Conservation (phyloP, 1,140 invertebrate species). For the Ridgeia piscesae region DNA sequence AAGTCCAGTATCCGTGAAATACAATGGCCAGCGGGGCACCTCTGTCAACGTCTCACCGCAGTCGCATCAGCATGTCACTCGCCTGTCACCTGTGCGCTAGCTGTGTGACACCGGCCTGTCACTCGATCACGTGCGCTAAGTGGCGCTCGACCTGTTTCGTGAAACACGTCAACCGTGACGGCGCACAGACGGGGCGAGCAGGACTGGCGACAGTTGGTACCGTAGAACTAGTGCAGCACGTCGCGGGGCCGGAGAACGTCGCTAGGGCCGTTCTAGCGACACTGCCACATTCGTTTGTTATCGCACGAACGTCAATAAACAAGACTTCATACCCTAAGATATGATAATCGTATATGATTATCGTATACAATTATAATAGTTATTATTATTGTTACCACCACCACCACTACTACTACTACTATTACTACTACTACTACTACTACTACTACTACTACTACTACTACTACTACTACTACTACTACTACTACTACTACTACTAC, state of each 20-base stretch:
- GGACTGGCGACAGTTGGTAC: too few species aligned
- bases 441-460: too few species aligned
- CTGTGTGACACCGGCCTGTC: neutral
- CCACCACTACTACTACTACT: too few species aligned
- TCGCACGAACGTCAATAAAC: neutral
- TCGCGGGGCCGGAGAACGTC: too few species aligned
- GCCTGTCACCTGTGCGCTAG: neutral
- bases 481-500: too few species aligned
- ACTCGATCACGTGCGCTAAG: neutral
- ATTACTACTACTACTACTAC: too few species aligned
- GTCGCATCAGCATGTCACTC: neutral
- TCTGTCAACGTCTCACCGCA: neutral
- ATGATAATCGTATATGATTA: neutral
- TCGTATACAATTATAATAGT: too few species aligned
- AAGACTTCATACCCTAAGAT: neutral
- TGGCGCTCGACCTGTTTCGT: neutral
- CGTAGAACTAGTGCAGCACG: neutral
- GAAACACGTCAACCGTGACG: neutral
- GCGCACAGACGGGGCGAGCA: neutral
- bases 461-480: too few species aligned
- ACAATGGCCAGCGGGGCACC: neutral
- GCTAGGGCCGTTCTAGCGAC: too few species aligned
- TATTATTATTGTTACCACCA: too few species aligned
- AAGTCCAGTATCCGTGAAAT: neutral
- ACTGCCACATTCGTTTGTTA: neutral